A percentile compares a stretch with the other conserved stretches of the same genome.
phyloP scores from a whole-genome alignment of 2,888 invertebrate genomes.

The Polymixis lichenea region DNA sequence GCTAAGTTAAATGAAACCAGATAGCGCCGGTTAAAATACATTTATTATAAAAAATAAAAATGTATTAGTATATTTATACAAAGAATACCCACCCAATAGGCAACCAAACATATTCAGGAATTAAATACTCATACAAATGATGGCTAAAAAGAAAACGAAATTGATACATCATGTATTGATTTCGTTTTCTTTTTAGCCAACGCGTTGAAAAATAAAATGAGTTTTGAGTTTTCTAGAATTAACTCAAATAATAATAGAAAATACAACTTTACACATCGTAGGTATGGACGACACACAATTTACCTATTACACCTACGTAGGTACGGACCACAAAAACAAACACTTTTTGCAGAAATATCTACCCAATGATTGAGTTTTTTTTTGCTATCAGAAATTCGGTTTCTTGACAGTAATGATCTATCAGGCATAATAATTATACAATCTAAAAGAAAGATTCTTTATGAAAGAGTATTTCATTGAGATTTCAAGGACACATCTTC shows the following conservation, averaged over 20 bases:
- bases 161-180: no score
- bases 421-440: not conserved
- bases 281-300: not conserved
- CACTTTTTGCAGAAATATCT: not conserved
- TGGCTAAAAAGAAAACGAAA: not conserved
- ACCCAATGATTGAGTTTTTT: not conserved
- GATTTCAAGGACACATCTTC: slow-evolving; percentile 7
- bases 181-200: no score
- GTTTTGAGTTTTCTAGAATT: not conserved
- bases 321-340: not conserved
- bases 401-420: no score
- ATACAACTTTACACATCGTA: not conserved
- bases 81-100: not conserved
- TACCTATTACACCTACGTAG: not conserved
- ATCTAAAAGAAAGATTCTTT: not conserved
- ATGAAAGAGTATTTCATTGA: not conserved
- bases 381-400: not conserved
- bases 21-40: not conserved
- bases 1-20: not conserved
- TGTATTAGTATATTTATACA: not conserved
- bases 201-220: not conserved
- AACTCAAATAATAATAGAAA: not conserved
- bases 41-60: slow-evolving; percentile 12
- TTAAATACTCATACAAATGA: slow-evolving; percentile 1
- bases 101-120: not conserved